phyloP scores from a whole-genome alignment of 2,113 vertebrate genomes.

The Caloenas nicobarica region DNA sequence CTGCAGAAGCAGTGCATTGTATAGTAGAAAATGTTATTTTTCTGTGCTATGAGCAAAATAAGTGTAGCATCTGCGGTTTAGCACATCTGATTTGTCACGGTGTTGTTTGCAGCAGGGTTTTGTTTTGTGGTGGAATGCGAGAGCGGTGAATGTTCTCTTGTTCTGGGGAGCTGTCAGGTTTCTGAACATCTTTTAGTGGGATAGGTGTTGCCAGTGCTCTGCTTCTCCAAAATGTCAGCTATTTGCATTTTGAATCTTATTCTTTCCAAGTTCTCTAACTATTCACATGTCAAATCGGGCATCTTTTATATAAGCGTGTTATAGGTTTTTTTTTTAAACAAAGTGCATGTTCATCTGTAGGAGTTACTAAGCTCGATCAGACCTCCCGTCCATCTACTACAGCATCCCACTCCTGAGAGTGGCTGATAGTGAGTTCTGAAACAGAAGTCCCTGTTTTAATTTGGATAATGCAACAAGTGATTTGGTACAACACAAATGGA shows the following conservation, averaged over 20 bases:
- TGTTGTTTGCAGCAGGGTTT: not conserved
- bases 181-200: not conserved
- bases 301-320: fast-evolving
- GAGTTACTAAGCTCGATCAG: not conserved
- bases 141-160: not conserved
- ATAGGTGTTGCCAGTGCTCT: not conserved
- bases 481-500: not conserved
- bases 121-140: not conserved
- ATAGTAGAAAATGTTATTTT: not conserved
- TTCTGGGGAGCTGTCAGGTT: not conserved
- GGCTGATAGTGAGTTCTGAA: not conserved
- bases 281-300: not conserved
- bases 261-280: not conserved
- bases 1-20: not conserved
- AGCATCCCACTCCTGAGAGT: not conserved
- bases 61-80: not conserved
- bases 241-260: not conserved
- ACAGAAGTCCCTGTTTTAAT: not conserved
- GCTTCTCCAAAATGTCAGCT: not conserved
- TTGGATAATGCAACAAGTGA: not conserved
- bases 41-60: not conserved
- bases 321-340: not conserved
- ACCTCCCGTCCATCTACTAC: not conserved
- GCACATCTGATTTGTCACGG: not conserved
- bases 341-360: not conserved